These are phyloP conservation scores for Acanthisitta chloris DNA, from an alignment of 2,113 vertebrate species.

Conservation along the genomic window DNA sequence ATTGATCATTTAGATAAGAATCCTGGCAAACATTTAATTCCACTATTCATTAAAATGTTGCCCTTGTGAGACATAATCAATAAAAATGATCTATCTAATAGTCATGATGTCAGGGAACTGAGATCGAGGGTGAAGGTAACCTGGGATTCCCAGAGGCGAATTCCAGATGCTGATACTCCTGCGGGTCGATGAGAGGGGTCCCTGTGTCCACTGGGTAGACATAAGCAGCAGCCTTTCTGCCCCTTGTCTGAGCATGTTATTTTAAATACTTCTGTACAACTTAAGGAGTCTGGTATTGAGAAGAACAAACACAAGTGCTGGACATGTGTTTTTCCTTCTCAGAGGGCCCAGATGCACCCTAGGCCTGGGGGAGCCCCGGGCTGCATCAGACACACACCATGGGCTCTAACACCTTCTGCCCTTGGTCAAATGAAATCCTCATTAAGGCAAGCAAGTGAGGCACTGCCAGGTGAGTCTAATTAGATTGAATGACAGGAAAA, in stretches of 20 bases:
- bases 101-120: neutral
- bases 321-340: fast-evolving
- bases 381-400: fast-evolving
- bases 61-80: slow-evolving; percentile 23
- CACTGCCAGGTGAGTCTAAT: neutral
- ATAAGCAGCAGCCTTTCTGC: fast-evolving
- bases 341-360: neutral
- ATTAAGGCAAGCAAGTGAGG: fast-evolving
- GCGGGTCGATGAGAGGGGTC: neutral
- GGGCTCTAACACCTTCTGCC: fast-evolving
- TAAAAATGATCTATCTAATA: slow-evolving; percentile 44
- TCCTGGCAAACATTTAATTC: slow-evolving; percentile 52
- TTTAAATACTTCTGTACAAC: neutral
- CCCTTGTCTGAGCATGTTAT: fast-evolving
- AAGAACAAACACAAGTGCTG: neutral
- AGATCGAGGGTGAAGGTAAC: neutral
- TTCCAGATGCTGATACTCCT: neutral
- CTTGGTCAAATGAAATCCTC: neutral
- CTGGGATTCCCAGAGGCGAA: neutral
- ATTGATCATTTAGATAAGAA: slow-evolving; percentile 29
- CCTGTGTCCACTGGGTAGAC: fast-evolving
- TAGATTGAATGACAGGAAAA: neutral
- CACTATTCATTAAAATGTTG: slow-evolving; percentile 45
- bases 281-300: neutral
- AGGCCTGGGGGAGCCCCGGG: fast-evolving